A percentile compares a stretch with the other conserved stretches of the same genome.
phyloP scores from a whole-genome alignment of 2,797 vertebrate species.

The Botia kubotai region DNA sequence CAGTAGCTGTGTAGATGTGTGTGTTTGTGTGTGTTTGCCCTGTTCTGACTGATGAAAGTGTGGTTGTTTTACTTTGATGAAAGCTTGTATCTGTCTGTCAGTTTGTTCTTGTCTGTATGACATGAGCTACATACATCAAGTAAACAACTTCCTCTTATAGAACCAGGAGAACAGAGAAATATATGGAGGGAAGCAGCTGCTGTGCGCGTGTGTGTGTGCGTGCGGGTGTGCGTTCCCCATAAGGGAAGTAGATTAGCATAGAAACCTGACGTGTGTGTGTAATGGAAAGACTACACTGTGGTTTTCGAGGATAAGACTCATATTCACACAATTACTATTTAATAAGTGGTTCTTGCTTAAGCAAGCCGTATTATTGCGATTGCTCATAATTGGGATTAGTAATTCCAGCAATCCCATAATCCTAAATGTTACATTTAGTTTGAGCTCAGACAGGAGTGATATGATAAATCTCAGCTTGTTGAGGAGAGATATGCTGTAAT shows the following conservation, averaged over 20 bases:
- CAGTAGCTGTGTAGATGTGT: too few species aligned
- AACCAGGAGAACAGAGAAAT: neutral
- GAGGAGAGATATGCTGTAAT: neutral
- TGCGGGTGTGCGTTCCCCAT: neutral
- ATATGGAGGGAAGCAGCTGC: neutral
- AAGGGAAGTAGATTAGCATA: too few species aligned
- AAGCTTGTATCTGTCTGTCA: constrained; percentile 7
- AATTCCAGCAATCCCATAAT: neutral
- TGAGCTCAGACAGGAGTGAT: neutral
- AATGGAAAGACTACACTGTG: neutral
- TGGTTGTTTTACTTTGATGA: constrained; percentile 50
- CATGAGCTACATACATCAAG: constrained; percentile 29
- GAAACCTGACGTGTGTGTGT: neutral
- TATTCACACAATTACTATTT: constrained; percentile 9
- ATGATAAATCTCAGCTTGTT: neutral
- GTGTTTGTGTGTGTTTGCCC: too few species aligned
- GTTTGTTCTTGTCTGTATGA: constrained; percentile 7
- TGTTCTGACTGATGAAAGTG: constrained; percentile 13
- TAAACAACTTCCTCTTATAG: neutral
- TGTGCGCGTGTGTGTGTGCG: neutral
- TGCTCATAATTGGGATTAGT: neutral
- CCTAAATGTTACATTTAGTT: neutral
- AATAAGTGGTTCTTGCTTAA: constrained; percentile 3
- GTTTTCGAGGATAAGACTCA: neutral
- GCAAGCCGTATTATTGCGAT: neutral